A percentile compares a stretch with the other conserved stretches of the same genome.
Evolutionary conservation across 92 coral and sea anemone species (phyloP).

Genomic region (Epizoanthus rinbou): DNA sequence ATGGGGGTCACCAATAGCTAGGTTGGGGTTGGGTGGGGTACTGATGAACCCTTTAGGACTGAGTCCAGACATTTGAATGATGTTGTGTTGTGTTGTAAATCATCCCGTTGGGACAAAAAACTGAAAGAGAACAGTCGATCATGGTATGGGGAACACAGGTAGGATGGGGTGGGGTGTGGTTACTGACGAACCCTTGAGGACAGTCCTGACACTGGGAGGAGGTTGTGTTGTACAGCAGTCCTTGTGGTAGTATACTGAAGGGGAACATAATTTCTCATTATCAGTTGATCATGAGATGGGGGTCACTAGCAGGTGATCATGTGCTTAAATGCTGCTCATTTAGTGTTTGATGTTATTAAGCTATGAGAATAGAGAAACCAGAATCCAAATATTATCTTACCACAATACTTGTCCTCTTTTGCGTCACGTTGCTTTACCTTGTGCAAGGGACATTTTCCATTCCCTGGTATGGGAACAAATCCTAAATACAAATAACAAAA

Average conservation of each 20-base stretch:
- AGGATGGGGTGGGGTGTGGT: background rate
- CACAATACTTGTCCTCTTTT: constrained; percentile 13
- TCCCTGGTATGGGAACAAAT: constrained; percentile 17
- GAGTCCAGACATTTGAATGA: background rate
- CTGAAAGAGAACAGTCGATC: background rate
- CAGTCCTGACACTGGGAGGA: no score
- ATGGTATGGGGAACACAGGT: background rate
- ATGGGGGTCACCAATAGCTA: background rate
- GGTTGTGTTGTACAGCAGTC: no score
- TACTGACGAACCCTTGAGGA: background rate
- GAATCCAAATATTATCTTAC: background rate
- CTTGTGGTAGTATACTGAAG: no score
- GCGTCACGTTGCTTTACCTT: background rate
- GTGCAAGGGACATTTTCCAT: constrained; percentile 7
- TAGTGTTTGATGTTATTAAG: no score
- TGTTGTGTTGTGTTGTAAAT: background rate
- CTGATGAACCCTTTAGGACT: constrained; percentile 17
- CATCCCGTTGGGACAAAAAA: constrained; percentile 1
- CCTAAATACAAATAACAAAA: background rate
- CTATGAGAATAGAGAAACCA: no score
- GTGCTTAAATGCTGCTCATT: no score
- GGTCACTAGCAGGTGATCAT: no score
- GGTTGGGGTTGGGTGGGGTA: background rate
- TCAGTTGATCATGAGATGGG: no score
- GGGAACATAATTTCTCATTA: no score